phyloP scores from a whole-genome alignment of 2,888 invertebrate species.

The Endomychus coccineus region DNA sequence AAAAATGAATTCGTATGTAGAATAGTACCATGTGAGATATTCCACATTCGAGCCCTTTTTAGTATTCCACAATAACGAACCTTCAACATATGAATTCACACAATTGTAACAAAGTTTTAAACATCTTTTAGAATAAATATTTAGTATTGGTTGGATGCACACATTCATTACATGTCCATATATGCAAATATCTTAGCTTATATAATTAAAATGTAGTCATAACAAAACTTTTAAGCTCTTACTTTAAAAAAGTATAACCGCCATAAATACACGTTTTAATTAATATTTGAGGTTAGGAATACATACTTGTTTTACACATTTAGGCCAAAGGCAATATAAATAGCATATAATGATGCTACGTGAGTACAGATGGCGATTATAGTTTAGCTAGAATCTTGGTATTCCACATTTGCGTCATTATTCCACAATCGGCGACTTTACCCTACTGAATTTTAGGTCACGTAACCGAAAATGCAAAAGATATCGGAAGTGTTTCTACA shows the following conservation, averaged over 20 bases:
- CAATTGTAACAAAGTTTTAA: too few species aligned
- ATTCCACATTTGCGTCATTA: constrained; percentile 4
- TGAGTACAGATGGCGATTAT: constrained; percentile 4
- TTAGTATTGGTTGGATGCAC: not conserved
- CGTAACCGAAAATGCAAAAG: too few species aligned
- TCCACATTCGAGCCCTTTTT: too few species aligned
- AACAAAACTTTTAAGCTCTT: constrained; percentile 1
- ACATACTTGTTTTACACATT: not conserved
- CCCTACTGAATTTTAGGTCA: too few species aligned
- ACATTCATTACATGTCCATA: constrained; percentile 1
- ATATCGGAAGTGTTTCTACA: too few species aligned
- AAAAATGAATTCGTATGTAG: constrained; percentile 1
- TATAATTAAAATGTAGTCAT: constrained; percentile 1
- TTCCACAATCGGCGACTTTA: constrained; percentile 5
- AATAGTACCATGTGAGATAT: constrained; percentile 2
- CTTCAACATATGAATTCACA: too few species aligned
- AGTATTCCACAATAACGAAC: too few species aligned
- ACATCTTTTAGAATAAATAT: too few species aligned
- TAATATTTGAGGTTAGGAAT: constrained; percentile 4
- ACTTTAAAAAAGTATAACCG: constrained; percentile 1
- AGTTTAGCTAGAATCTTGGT: constrained; percentile 1
- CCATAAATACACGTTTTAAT: constrained; percentile 3
- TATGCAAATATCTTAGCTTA: constrained; percentile 1
- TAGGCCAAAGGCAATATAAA: not conserved
- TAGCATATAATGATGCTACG: constrained; percentile 4